These are phyloP conservation scores for Varanus komodoensis DNA, from an alignment of 2,113 vertebrate species.

Conservation along the genomic window DNA sequence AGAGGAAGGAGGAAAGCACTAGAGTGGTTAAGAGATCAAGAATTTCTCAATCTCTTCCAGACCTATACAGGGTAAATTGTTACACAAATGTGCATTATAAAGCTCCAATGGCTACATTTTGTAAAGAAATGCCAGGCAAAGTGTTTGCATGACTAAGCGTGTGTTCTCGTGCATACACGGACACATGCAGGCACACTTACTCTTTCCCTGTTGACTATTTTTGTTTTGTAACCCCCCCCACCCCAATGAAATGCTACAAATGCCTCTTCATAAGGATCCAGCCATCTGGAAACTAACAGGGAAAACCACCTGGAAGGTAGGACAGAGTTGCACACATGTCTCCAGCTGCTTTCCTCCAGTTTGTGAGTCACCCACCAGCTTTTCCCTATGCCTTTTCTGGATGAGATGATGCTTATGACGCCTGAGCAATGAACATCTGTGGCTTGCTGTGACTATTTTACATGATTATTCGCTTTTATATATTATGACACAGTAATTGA, in stretches of 20 bases:
- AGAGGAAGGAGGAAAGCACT: not conserved
- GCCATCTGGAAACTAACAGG: not conserved
- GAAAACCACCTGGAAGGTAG: not conserved
- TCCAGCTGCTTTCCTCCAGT: not conserved
- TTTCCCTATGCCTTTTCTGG: not conserved
- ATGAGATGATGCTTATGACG: not conserved
- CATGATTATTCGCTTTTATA: too few species aligned
- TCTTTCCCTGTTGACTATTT: not conserved
- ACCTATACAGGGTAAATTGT: not conserved
- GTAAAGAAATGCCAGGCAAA: not conserved
- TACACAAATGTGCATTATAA: not conserved
- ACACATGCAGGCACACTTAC: not conserved
- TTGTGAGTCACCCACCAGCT: not conserved
- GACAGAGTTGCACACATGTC: not conserved
- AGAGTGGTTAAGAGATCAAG: not conserved
- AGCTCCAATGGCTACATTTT: not conserved
- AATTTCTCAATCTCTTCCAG: not conserved
- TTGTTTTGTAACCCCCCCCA: not conserved
- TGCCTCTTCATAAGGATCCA: not conserved
- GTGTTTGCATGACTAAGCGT: not conserved
- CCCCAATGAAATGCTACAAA: too few species aligned
- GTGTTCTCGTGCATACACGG: not conserved
- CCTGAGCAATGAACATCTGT: not conserved
- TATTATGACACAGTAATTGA: too few species aligned
- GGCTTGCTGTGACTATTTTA: not conserved